Conservation (phyloP, 2,113 vertebrate genomes). For the Microcebus griseorufus region DNA sequence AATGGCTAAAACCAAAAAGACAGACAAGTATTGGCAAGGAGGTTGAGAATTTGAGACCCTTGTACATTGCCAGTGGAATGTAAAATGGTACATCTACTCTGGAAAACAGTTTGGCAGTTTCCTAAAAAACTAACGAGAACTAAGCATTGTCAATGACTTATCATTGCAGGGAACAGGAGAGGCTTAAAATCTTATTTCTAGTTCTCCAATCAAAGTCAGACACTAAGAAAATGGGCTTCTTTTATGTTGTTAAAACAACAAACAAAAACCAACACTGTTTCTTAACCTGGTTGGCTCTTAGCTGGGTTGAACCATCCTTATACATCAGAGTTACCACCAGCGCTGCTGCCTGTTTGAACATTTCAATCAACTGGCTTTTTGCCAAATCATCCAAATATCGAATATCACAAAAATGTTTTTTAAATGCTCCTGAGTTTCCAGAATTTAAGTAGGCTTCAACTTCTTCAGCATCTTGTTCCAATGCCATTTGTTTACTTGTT, state of each 20-base stretch:
- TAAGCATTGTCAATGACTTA: neutral
- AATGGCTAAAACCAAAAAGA: neutral
- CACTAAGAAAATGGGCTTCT: neutral
- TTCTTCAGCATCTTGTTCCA: neutral
- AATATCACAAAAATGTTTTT: slow-evolving; percentile 81
- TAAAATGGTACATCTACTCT: neutral
- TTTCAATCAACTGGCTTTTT: slow-evolving; percentile 82
- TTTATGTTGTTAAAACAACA: neutral
- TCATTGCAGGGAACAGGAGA: fast-evolving
- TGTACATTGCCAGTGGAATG: neutral
- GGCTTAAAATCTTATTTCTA: neutral
- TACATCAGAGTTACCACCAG: slow-evolving; percentile 90
- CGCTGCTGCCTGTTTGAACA: slow-evolving; percentile 75
- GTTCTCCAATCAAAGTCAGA: neutral
- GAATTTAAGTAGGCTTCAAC: neutral
- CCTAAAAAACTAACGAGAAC: neutral
- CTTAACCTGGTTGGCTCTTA: slow-evolving; percentile 88
- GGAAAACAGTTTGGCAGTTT: neutral
- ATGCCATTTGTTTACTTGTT: neutral
- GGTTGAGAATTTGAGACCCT: neutral
- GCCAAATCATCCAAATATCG: slow-evolving; percentile 82
- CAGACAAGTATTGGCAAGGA: neutral
- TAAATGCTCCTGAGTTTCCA: slow-evolving; percentile 64
- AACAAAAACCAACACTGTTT: neutral
- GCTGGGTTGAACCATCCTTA: slow-evolving; percentile 91